phyloP scores from a whole-genome alignment of 2,113 vertebrate genomes.

The Thamnophis sirtalis region DNA sequence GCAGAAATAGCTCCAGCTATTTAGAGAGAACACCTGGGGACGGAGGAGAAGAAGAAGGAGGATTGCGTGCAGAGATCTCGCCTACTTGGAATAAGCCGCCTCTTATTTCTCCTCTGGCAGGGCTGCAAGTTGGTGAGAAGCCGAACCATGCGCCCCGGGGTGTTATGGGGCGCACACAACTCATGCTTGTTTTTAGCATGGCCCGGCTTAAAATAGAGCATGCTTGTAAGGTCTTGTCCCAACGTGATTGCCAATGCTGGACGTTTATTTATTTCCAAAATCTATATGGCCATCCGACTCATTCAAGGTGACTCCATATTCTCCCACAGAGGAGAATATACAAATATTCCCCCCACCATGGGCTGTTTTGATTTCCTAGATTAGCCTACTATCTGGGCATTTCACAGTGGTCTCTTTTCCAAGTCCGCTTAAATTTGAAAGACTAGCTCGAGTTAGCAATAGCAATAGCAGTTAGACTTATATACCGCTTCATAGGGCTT shows the following conservation, averaged over 20 bases:
- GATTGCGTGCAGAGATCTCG: not conserved
- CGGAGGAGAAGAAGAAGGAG: fast-evolving
- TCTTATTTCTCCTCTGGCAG: not conserved
- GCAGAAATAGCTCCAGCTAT: not conserved
- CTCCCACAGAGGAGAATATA: too few species aligned
- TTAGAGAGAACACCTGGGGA: constrained; percentile 2
- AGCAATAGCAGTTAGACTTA: too few species aligned
- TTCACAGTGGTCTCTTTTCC: not conserved
- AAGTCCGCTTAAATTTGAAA: not conserved
- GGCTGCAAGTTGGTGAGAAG: not conserved
- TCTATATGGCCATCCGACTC: not conserved
- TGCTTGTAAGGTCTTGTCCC: not conserved
- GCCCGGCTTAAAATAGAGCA: not conserved
- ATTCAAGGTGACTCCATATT: not conserved
- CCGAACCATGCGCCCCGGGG: too few species aligned
- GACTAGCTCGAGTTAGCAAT: not conserved
- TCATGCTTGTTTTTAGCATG: not conserved
- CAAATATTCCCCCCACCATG: not conserved
- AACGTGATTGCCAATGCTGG: not conserved
- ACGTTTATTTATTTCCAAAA: not conserved
- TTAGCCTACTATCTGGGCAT: not conserved
- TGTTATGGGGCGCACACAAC: not conserved
- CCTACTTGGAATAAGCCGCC: not conserved
- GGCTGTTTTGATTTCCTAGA: not conserved
- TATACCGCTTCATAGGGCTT: too few species aligned